A percentile compares a stretch with the other conserved stretches of the same genome.
Evolutionary conservation across 2,797 vertebrate genomes (phyloP).

Genomic region (Serranus cabrilla): DNA sequence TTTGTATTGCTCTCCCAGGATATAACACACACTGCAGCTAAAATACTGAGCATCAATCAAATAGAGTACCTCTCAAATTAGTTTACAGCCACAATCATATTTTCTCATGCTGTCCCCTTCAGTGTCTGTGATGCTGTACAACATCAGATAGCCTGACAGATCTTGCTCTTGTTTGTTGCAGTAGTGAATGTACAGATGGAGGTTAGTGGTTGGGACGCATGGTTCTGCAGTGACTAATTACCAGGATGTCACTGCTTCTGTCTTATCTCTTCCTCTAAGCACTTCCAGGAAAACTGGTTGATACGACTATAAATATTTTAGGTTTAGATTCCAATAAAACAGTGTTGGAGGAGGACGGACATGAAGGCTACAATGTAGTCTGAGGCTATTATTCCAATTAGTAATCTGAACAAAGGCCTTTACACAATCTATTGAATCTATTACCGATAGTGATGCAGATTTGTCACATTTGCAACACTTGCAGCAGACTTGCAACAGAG

Average conservation of each 20-base stretch:
- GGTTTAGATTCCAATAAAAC: conserved; percentile 8
- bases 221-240: conserved; percentile 38
- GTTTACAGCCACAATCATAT: not conserved
- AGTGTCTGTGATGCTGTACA: not conserved
- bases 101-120: not conserved
- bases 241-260: conserved; percentile 16
- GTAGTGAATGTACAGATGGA: not conserved
- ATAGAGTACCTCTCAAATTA: conserved; percentile 4
- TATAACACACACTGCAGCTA: not conserved
- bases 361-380: not conserved
- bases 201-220: not conserved
- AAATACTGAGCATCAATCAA: conserved; percentile 16
- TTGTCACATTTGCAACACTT: too few relatives aligned
- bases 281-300: conserved; percentile 30
- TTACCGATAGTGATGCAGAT: too few relatives aligned
- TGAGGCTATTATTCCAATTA: not conserved
- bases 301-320: conserved; percentile 15
- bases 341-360: not conserved
- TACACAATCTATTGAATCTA: too few relatives aligned
- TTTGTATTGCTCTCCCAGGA: not conserved
- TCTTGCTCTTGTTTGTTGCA: not conserved
- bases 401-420: conserved; percentile 1
- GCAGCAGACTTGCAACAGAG: too few relatives aligned
- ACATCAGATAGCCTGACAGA: not conserved
- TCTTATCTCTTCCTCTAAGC: conserved; percentile 59